A percentile compares a stretch with the other conserved stretches of the same genome.
Conservation (phyloP, 2,888 invertebrate genomes). For the Ethmia dodecea region DNA sequence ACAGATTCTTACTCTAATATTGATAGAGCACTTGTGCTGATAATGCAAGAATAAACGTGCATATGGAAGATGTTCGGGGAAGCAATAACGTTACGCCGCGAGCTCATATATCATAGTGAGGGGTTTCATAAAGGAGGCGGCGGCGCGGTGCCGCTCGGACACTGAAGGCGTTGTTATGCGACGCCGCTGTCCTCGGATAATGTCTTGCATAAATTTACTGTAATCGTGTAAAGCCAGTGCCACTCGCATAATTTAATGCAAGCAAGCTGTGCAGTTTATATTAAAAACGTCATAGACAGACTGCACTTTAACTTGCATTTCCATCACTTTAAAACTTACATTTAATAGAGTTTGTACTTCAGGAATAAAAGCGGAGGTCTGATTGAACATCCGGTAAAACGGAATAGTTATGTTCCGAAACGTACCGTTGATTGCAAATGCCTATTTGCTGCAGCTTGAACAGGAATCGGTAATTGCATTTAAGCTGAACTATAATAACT, state of each 20-base stretch:
- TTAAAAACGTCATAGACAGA: slow-evolving; percentile 13
- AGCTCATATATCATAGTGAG: slow-evolving; percentile 62
- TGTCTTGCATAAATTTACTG: slow-evolving; percentile 73
- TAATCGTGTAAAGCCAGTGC: slow-evolving; percentile 66
- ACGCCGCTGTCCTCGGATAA: slow-evolving; percentile 67
- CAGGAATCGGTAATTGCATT: slow-evolving; percentile 43
- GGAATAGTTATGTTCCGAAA: slow-evolving; percentile 34
- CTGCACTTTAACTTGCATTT: slow-evolving; percentile 7
- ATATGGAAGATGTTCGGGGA: slow-evolving; percentile 47
- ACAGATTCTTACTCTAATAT: slow-evolving; percentile 10
- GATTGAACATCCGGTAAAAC: background rate
- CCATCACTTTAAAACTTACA: slow-evolving; percentile 6
- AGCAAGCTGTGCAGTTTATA: slow-evolving; percentile 48
- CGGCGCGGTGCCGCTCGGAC: slow-evolving; percentile 50
- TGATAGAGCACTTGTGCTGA: slow-evolving; percentile 17
- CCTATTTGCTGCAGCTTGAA: slow-evolving; percentile 46
- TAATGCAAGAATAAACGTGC: slow-evolving; percentile 40
- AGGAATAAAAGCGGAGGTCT: background rate
- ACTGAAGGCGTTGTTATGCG: slow-evolving; percentile 72
- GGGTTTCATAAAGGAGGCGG: slow-evolving; percentile 66
- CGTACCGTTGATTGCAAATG: slow-evolving; percentile 56
- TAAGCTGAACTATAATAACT: no score
- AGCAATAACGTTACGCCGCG: slow-evolving; percentile 65
- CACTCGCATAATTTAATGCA: slow-evolving; percentile 63
- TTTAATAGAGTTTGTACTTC: background rate